These are phyloP conservation scores for Carassius auratus DNA, from an alignment of 2,113 vertebrate genomes.

Conservation along the genomic window DNA sequence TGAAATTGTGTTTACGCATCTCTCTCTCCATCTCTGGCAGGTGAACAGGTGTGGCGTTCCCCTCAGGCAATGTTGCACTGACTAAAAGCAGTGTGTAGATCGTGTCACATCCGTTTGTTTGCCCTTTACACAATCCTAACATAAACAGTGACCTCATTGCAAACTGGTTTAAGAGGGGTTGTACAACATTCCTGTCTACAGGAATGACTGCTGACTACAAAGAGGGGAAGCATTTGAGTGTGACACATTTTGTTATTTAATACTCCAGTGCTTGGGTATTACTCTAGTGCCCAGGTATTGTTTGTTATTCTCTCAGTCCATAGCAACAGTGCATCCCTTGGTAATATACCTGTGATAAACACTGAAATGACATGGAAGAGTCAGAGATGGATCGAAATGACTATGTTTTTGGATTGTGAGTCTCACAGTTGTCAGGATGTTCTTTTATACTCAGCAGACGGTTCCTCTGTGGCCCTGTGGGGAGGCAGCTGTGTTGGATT, in stretches of 20 bases:
- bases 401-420: background rate
- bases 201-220: background rate
- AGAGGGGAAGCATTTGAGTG: background rate
- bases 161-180: constrained; percentile 26
- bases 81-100: constrained; percentile 38
- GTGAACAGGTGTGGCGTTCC: constrained; percentile 38
- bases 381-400: constrained; percentile 16
- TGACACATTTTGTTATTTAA: background rate
- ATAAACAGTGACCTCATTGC: constrained; percentile 53
- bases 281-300: background rate
- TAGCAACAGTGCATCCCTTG: background rate
- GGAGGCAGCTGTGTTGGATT: constrained; percentile 24
- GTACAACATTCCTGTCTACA: background rate
- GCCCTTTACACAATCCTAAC: constrained; percentile 47
- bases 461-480: background rate
- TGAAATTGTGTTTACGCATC: constrained; percentile 16
- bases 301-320: background rate
- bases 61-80: constrained; percentile 1
- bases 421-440: background rate
- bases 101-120: constrained; percentile 15
- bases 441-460: constrained; percentile 33
- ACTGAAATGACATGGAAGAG: background rate
- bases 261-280: constrained; percentile 8
- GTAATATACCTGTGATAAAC: background rate
- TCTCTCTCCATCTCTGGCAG: constrained; percentile 32